Evolutionary conservation across 35 echinoderm and acorn worm species (phyloP).

Genomic region (Lytechinus variegatus): DNA sequence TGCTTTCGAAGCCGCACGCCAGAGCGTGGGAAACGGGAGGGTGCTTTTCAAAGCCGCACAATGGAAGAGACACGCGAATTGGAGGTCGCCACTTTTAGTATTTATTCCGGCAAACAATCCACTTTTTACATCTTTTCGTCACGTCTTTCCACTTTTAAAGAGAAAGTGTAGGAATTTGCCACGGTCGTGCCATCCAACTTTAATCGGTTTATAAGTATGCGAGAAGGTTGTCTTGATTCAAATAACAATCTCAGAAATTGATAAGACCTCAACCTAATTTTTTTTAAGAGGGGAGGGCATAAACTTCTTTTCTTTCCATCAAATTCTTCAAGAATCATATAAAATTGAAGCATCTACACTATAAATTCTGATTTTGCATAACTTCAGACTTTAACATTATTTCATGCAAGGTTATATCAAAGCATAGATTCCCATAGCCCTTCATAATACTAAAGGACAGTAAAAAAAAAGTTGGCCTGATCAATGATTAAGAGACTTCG

Average conservation of each 20-base stretch:
- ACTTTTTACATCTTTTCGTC: neutral
- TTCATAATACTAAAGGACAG: too few species aligned
- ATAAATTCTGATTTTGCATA: too few species aligned
- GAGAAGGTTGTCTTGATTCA: neutral
- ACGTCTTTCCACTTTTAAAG: neutral
- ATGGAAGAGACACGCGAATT: slow-evolving; percentile 24
- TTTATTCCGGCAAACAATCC: slow-evolving; percentile 22
- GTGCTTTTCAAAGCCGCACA: neutral
- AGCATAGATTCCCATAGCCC: too few species aligned
- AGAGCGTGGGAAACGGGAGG: slow-evolving; percentile 11
- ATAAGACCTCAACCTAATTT: neutral
- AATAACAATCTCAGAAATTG: neutral
- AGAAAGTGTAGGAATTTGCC: neutral
- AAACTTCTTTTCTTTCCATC: too few species aligned
- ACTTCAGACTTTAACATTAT: too few species aligned
- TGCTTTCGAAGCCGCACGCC: slow-evolving; percentile 18
- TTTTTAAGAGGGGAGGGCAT: neutral
- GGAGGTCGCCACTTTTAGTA: neutral
- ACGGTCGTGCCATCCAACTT: neutral
- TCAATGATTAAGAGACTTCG: too few species aligned
- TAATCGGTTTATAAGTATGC: neutral
- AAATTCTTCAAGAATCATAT: too few species aligned
- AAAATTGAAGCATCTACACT: too few species aligned
- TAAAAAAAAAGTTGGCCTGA: too few species aligned
- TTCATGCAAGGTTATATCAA: too few species aligned